Percentiles rank a stretch among this genome's conserved stretches.
These are phyloP conservation scores for Cotesia chilonis DNA, from an alignment of 1,140 invertebrate genomes.

Conservation along the genomic window DNA sequence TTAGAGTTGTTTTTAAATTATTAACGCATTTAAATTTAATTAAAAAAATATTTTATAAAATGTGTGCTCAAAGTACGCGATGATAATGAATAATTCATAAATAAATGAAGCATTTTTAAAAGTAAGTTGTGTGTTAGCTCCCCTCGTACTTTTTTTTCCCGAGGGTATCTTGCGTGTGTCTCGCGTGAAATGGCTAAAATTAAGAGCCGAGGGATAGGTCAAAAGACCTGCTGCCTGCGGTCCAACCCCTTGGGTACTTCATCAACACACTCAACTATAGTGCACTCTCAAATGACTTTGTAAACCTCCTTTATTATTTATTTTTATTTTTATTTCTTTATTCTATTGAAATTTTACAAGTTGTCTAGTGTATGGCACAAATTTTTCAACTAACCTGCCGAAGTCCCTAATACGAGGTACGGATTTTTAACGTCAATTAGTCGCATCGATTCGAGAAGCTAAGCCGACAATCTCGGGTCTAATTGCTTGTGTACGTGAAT, in stretches of 20 bases:
- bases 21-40: conserved; percentile 2
- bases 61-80: too few relatives aligned
- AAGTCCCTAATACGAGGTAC: background rate
- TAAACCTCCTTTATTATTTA: conserved; percentile 2
- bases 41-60: too few relatives aligned
- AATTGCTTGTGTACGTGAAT: conserved; percentile 4
- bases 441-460: conserved; percentile 1
- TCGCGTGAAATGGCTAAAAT: conserved; percentile 22
- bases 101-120: too few relatives aligned
- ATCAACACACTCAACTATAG: conserved; percentile 35
- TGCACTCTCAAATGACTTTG: conserved; percentile 32
- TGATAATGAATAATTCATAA: too few relatives aligned
- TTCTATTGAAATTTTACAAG: background rate
- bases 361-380: background rate
- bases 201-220: conserved; percentile 12
- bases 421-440: conserved; percentile 19
- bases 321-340: background rate
- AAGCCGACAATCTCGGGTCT: background rate
- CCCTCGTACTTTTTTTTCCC: background rate
- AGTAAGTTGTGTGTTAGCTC: too few relatives aligned
- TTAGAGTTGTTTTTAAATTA: background rate
- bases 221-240: conserved; percentile 6
- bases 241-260: conserved; percentile 27
- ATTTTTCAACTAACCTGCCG: background rate
- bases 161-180: background rate